Evolutionary conservation across 2,797 vertebrate genomes (phyloP).

Genomic region (Tragelaphus oryx): DNA sequence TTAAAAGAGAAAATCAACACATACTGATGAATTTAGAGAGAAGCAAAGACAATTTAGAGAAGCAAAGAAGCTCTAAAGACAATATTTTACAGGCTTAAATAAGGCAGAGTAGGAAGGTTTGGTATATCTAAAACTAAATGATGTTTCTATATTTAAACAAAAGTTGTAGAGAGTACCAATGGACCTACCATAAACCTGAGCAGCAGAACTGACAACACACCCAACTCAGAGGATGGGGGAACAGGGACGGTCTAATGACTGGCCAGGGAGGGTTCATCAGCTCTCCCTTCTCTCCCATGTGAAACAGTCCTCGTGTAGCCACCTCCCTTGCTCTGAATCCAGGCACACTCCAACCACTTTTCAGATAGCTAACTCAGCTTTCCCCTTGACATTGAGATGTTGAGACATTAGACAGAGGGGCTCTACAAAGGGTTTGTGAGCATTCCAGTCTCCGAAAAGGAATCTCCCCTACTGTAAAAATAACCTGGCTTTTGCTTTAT

Average conservation of each 20-base stretch:
- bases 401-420: neutral
- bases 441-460: neutral
- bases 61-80: neutral
- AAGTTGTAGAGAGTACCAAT: neutral
- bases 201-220: neutral
- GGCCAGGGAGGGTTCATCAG: neutral
- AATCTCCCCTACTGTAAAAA: neutral
- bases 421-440: neutral
- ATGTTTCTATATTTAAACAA: neutral
- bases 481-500: neutral
- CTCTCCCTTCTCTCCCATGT: neutral
- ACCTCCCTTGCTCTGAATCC: neutral
- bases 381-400: neutral
- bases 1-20: slow-evolving; percentile 8
- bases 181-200: neutral
- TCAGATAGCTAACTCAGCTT: neutral
- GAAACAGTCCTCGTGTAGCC: neutral
- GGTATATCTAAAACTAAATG: neutral
- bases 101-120: neutral
- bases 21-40: neutral
- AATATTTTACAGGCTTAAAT: neutral
- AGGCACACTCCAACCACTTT: neutral
- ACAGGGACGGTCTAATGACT: too few relatives aligned
- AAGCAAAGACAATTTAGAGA: neutral
- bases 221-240: neutral